phyloP scores from a whole-genome alignment of 2,888 invertebrate species.

The Caenorhabditis drosophilae region DNA sequence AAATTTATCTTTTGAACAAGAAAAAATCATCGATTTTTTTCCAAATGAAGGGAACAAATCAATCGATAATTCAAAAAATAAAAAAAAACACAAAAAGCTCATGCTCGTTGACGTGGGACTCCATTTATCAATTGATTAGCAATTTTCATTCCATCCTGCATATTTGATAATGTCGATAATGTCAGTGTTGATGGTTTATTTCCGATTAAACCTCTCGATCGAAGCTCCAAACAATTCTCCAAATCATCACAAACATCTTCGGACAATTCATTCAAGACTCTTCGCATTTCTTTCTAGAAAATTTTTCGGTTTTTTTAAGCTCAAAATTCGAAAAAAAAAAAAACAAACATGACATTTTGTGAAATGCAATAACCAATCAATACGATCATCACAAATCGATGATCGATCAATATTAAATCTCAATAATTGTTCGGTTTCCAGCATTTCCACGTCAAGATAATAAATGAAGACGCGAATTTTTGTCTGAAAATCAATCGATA shows the following conservation, averaged over 20 bases:
- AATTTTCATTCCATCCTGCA: conserved; percentile 31
- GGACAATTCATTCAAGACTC: conserved; percentile 43
- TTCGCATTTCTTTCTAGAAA: conserved; percentile 49
- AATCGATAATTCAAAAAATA: too few relatives aligned
- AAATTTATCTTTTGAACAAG: too few relatives aligned
- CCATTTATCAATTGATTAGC: conserved; percentile 17
- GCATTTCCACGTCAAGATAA: conserved; percentile 32
- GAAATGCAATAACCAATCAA: conserved; percentile 37
- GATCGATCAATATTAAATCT: conserved; percentile 38
- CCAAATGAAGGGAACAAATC: too few relatives aligned
- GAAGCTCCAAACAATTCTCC: conserved; percentile 37
- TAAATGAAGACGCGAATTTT: conserved; percentile 31
- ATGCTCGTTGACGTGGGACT: conserved; percentile 30
- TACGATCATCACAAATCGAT: conserved; percentile 34
- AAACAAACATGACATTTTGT: conserved; percentile 33
- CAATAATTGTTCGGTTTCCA: conserved; percentile 16
- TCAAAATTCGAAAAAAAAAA: background rate
- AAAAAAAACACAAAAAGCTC: too few relatives aligned
- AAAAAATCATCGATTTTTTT: too few relatives aligned
- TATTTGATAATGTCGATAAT: conserved; percentile 13
- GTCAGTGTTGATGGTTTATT: conserved; percentile 24
- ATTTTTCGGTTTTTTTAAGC: background rate
- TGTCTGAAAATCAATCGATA: conserved; percentile 5
- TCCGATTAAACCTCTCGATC: conserved; percentile 33
- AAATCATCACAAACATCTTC: conserved; percentile 48